A percentile compares a stretch with the other conserved stretches of the same genome.
Conservation (phyloP, 1,140 invertebrate genomes). For the Microplitis mediator region DNA sequence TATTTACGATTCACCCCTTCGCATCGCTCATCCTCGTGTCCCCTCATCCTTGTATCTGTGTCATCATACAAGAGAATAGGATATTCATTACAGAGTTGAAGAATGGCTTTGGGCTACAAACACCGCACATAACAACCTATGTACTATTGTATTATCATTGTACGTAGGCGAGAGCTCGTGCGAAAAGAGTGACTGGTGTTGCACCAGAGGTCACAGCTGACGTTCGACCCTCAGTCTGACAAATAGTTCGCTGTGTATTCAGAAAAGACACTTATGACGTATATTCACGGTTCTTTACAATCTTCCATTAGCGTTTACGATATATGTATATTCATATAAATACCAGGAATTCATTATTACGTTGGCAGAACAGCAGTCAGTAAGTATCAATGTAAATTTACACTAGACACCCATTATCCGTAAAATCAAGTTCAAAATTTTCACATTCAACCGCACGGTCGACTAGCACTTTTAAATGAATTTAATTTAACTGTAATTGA, state of each 20-base stretch:
- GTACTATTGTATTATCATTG: no score
- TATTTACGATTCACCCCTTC: conserved; percentile 14
- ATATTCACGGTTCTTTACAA: background rate
- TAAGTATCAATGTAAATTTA: no score
- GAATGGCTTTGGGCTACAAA: conserved; percentile 31
- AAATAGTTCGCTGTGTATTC: conserved; percentile 1
- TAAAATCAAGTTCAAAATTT: background rate
- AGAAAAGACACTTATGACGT: background rate
- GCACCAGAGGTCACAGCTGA: conserved; percentile 15
- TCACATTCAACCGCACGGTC: no score
- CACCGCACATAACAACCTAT: background rate
- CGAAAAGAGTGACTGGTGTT: conserved; percentile 44
- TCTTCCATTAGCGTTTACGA: background rate
- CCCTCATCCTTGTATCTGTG: background rate
- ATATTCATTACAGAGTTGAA: conserved; percentile 46
- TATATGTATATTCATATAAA: background rate
- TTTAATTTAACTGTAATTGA: conserved; percentile 52
- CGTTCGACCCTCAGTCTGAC: conserved; percentile 17
- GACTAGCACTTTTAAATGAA: conserved; percentile 37
- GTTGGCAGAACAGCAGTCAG: no score
- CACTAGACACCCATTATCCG: no score
- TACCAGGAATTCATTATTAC: no score
- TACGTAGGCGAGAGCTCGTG: conserved; percentile 43
- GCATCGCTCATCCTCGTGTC: background rate
- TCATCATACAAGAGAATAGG: conserved; percentile 32